Conservation (phyloP, 1,140 invertebrate species). For the Drosophila arizonae region DNA sequence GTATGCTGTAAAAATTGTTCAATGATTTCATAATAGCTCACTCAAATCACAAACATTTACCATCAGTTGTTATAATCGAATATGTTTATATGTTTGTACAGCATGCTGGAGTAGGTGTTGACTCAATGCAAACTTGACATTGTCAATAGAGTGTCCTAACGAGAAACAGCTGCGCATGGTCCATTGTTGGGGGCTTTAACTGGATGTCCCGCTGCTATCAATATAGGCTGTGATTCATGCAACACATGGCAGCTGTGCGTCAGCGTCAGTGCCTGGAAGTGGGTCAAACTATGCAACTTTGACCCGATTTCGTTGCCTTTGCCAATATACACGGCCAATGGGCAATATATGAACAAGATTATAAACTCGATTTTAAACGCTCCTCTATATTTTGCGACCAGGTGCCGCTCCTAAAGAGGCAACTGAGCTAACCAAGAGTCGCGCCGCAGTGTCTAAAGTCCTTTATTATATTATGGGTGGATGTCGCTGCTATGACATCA, state of each 20-base stretch:
- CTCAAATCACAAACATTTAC: no score
- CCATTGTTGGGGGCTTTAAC: background rate
- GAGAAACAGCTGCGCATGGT: background rate
- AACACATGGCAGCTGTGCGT: constrained; percentile 60
- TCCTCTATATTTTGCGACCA: constrained; percentile 29
- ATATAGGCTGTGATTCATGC: constrained; percentile 39
- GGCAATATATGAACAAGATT: background rate
- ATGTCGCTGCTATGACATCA: constrained; percentile 66
- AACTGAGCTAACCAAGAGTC: constrained; percentile 22
- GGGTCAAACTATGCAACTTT: constrained; percentile 73
- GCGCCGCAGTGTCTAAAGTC: constrained; percentile 61
- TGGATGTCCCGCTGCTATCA: constrained; percentile 8
- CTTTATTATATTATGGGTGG: constrained; percentile 64
- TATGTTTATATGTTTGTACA: background rate
- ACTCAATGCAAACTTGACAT: background rate
- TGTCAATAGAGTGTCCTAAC: background rate
- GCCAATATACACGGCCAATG: background rate
- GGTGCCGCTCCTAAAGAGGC: constrained; percentile 36
- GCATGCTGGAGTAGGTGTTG: background rate
- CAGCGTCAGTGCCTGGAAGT: constrained; percentile 49
- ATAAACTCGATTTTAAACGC: background rate
- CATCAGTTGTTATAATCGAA: no score
- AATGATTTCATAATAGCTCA: background rate
- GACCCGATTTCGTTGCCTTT: constrained; percentile 59
- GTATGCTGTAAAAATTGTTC: background rate